These are phyloP conservation scores for Dipodomys ordii DNA, from an alignment of 2,113 vertebrate species.

Conservation along the genomic window DNA sequence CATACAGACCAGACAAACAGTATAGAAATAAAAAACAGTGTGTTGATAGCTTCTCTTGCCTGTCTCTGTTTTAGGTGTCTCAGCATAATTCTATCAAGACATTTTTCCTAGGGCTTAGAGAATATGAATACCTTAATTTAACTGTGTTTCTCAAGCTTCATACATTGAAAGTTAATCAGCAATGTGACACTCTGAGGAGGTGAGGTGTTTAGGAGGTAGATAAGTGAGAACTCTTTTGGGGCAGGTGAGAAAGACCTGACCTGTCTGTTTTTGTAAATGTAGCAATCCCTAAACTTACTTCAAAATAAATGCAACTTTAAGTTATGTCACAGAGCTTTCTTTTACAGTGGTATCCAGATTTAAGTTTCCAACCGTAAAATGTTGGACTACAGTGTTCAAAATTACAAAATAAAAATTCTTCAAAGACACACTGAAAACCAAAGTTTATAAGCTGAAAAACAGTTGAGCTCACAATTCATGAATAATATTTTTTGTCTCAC, in stretches of 20 bases:
- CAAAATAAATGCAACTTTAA: slow-evolving; percentile 43
- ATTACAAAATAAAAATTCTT: slow-evolving; percentile 69
- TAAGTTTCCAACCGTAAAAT: slow-evolving; percentile 45
- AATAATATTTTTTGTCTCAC: background rate
- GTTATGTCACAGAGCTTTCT: slow-evolving; percentile 45
- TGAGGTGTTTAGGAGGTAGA: background rate
- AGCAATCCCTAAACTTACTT: slow-evolving; percentile 44
- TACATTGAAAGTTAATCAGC: background rate
- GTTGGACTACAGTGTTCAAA: slow-evolving; percentile 36
- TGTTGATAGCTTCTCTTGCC: background rate
- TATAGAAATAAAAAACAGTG: background rate
- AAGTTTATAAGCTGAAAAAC: slow-evolving; percentile 51
- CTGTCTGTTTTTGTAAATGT: background rate
- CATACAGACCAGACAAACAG: too few relatives aligned
- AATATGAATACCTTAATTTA: background rate
- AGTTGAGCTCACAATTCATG: background rate
- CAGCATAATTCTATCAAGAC: background rate
- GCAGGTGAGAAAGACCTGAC: background rate
- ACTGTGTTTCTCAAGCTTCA: background rate
- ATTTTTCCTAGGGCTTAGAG: background rate
- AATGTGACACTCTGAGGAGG: background rate
- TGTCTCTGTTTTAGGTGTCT: background rate
- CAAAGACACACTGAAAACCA: slow-evolving; percentile 55
- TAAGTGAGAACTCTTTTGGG: background rate
- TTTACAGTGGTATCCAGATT: background rate